Base-by-base conservation (phyloP, 2,888 invertebrate genomes). In the Euproctis similis region DNA sequence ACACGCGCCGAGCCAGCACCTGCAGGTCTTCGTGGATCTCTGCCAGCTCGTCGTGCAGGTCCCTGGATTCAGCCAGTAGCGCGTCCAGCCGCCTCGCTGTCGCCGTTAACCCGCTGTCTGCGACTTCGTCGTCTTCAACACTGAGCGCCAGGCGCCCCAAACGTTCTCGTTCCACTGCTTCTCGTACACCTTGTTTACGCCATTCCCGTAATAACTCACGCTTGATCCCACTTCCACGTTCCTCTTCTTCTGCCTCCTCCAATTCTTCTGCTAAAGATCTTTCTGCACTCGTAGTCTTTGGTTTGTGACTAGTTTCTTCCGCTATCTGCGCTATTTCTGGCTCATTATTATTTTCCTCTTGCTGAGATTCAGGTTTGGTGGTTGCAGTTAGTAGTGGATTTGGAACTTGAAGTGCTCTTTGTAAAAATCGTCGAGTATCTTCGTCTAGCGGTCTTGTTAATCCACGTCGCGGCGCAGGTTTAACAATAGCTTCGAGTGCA, bases 1-100 rank as follows among this genome's bases (percentile, higher is more conserved):
- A 55, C 60, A 70, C 64, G 66, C 82, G 82, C 51, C 70, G 68
- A 42, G 72, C 77, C 69, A 84, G 82, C 82, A 85, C 85, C 80
- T 85, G 84, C 63, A 85, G 73, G 72, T 85, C 85, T 37, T 72
- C 67, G 47, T 81, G 78, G 56, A 85, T 85, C 55, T 66, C 78
- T 6, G 77, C 75, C 57, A 85, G 63, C 67, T 82, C 77, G 43
- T 58, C 66, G 66, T 81, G 82, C 46, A 85, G 67, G 31, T 62
- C 66, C 11, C 80, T 62, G 6, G 82, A 80, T 63, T 84, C 84
- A 24, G 68, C 75, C 49, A 84, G 66, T 63, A 85, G 59, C 37
- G 68, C 71, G 59, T 77, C 81, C 49, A 84, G 57, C 22, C 66
- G 62, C 28, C 77, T 58, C 45, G 78, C 77, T 10, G 82, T 81